Percentiles rank a stretch among this genome's conserved stretches.
These are phyloP conservation scores for Smittia sp. DNA, from an alignment of 2,888 invertebrate genomes.

Conservation along the genomic window DNA sequence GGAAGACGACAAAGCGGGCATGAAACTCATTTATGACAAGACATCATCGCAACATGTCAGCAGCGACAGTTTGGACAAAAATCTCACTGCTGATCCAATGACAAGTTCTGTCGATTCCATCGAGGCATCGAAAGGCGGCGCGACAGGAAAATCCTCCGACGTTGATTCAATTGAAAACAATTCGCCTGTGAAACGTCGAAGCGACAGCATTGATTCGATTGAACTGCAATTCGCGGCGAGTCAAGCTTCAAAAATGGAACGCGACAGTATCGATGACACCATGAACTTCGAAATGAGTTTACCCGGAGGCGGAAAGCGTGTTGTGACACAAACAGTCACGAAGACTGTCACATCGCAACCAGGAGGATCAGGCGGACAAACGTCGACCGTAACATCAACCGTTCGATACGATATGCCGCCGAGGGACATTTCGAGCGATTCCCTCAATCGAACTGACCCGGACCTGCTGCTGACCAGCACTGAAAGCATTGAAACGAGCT, in stretches of 20 bases:
- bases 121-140: slow-evolving; percentile 53
- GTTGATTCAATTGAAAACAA: slow-evolving; percentile 51
- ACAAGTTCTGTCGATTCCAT: slow-evolving; percentile 59
- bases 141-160: slow-evolving; percentile 48
- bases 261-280: slow-evolving; percentile 44
- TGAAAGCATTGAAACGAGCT: slow-evolving; percentile 74
- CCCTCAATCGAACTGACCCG: slow-evolving; percentile 54
- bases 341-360: neutral
- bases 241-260: slow-evolving; percentile 43
- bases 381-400: slow-evolving; percentile 42
- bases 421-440: slow-evolving; percentile 47
- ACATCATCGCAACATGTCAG: slow-evolving; percentile 60
- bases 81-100: slow-evolving; percentile 54
- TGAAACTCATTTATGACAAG: slow-evolving; percentile 28
- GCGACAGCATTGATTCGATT: slow-evolving; percentile 52
- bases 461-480: slow-evolving; percentile 65
- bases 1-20: slow-evolving; percentile 49
- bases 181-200: slow-evolving; percentile 45
- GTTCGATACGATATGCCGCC: slow-evolving; percentile 46
- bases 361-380: slow-evolving; percentile 42
- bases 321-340: slow-evolving; percentile 41
- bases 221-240: slow-evolving; percentile 47
- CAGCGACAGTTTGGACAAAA: slow-evolving; percentile 67
- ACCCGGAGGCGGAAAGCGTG: slow-evolving; percentile 42
- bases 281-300: slow-evolving; percentile 46